These are phyloP conservation scores for Clarias pachynema DNA, from an alignment of 2,797 vertebrate species.

Conservation along the genomic window DNA sequence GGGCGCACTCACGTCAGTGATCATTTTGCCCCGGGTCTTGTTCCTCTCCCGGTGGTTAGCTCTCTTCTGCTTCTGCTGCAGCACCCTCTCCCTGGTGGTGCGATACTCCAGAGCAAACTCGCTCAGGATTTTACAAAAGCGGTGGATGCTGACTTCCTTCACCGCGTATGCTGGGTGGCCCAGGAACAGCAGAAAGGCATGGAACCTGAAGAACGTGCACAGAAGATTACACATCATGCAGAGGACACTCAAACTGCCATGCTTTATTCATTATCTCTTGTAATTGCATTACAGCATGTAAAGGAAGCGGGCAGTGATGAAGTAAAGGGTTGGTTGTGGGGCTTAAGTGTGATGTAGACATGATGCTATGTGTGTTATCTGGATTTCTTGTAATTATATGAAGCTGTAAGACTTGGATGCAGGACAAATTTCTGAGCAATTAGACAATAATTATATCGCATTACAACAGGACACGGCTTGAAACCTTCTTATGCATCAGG, in stretches of 20 bases:
- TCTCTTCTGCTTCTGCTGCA: conserved; percentile 96
- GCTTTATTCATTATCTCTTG: neutral
- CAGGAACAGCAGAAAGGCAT: conserved; percentile 94
- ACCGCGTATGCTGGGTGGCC: conserved; percentile 89
- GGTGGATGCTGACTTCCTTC: conserved; percentile 92
- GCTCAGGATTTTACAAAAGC: conserved; percentile 93
- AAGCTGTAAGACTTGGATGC: too few relatives aligned
- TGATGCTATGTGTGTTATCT: too few relatives aligned
- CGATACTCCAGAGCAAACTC: conserved; percentile 97
- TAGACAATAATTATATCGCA: too few relatives aligned
- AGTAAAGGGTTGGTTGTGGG: too few relatives aligned
- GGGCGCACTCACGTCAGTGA: conserved; percentile 91
- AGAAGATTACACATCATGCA: neutral
- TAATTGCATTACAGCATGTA: neutral
- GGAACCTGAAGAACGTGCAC: conserved; percentile 80
- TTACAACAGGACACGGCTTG: neutral
- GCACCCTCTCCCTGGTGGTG: conserved; percentile 91
- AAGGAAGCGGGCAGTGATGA: too few relatives aligned
- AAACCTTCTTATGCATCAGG: neutral
- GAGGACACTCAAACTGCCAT: neutral
- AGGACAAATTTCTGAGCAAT: too few relatives aligned
- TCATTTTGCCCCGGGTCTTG: conserved; percentile 99
- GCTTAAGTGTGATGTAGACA: too few relatives aligned
- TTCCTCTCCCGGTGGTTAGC: conserved; percentile 96
- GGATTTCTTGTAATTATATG: too few relatives aligned